Base-by-base conservation (phyloP, 2,113 vertebrate genomes). In the Microtus pennsylvanicus region DNA sequence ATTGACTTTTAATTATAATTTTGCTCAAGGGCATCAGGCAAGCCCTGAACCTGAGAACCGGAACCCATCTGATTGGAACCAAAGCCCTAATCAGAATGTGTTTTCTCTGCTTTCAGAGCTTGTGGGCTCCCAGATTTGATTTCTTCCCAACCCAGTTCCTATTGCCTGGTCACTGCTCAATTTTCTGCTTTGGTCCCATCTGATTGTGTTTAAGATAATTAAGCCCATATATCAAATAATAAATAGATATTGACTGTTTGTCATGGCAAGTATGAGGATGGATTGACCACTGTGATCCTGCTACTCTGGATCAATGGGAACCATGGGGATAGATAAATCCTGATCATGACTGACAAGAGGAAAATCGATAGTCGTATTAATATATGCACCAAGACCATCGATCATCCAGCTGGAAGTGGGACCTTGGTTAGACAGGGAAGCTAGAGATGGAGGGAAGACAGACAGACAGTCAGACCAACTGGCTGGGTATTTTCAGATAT, bases 231-330 rank as follows among this genome's bases (percentile, higher is more conserved):
- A 99, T 99, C 99, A 99, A 96, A 89, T 97, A 98, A 98, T 98
- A 98, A 99, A 98, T 98, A 98, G 98, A 78, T 98, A 99, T 99
- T 72, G 99, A 99, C 97, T 98, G 97, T 81, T 80, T 97, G 98
- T 98, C 98, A 93, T 28, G 3, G 90, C 58, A 65, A 93, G 97
- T 94, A 98, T 98, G 97, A 98, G 98, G 96, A 99, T 98, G 88
- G 98, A 99, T 99, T 98, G 98, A 97, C 97, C 97, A 0, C 8
- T 94, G 98, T 95, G 98, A 97, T 98, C 97, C 96, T 87, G 98
- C 96, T 97, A 97, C 94, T 81, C 28, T 75, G 96, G 65, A 97
- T 99, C 98, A 87, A 98, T 99, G 97, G 38, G 63, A 96, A 55
- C 95, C 93, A 77, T 94, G 97, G 96, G 96, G 92, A 95, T 70